Base-by-base conservation (phyloP, 2,888 invertebrate species). In the Campoplex capitator region DNA sequence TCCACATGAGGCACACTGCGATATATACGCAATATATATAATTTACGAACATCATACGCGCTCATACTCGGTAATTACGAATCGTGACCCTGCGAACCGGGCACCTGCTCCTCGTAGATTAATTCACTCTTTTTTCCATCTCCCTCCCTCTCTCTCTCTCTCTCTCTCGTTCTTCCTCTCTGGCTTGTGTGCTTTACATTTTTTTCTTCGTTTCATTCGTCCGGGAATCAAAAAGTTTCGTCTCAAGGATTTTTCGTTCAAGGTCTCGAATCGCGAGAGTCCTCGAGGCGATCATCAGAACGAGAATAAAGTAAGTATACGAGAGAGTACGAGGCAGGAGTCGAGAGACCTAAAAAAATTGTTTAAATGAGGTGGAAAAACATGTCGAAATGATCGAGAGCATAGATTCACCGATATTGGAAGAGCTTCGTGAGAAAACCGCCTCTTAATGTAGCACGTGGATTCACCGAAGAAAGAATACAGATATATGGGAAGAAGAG, bases 91-190 rank as follows among this genome's bases (percentile, higher is more conserved):
- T 90, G 90, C 87, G 89, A 90, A 90, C 83, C 74, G 45, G 67
- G 84, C 90, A 90, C 88, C 88, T 90, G 90, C 71, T 88, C 73
- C 81, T 78, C 78, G 71, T 83, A 88, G 90, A 90, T 90, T 90
- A 90, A 89, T 89, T 87, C 78, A 16, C 83, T 56, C 73, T 73
- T 76, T 80, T 75, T 71, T 38, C 80, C 8, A 28, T 56, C 51
- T 28, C 51, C 13, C 71, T 62, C 16, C 23, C 23, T 23, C 23
- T 23, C 23, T 23, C 23, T 23, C 23, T 23, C 23, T 23, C 23
- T 23, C 23, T 23, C 23, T 23, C 23, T 23, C 38, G 38, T 83
- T 54, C 71, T 71, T 54, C 80, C 78, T 38, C 77, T 1, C 32
- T 32, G 48, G 45, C n/a, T 35, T 35, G 58, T 32, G 62, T 65